Evolutionary conservation across 2,797 vertebrate species (phyloP).

Genomic region (Sebastolobus altivelis): DNA sequence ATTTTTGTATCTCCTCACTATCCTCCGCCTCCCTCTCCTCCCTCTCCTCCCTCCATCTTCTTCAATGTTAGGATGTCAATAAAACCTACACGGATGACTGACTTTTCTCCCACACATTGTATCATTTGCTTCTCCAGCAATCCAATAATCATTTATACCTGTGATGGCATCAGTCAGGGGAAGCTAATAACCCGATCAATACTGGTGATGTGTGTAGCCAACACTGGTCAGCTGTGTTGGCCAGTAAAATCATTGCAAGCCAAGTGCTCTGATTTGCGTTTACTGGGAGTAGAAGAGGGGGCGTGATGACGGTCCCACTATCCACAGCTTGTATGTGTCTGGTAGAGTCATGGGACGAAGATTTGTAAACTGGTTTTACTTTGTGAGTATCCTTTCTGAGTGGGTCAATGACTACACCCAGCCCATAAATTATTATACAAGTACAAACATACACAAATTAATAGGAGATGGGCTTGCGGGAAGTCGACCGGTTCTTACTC

Average conservation of each 20-base stretch:
- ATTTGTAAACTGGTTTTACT: background rate
- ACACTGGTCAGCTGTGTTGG: conserved; percentile 29
- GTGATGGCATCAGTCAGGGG: conserved; percentile 53
- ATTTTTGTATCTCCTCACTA: background rate
- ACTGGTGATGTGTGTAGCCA: conserved; percentile 38
- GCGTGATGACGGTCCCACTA: background rate
- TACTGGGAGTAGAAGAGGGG: background rate
- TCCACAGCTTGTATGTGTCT: background rate
- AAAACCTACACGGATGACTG: conserved; percentile 19
- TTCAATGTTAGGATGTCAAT: conserved; percentile 27
- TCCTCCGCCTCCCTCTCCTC: background rate
- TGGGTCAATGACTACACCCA: conserved; percentile 32
- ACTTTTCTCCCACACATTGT: conserved; percentile 10
- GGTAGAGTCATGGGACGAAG: background rate
- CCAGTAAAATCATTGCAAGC: conserved; percentile 32
- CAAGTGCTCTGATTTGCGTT: conserved; percentile 29
- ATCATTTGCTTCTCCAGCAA: conserved; percentile 37
- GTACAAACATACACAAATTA: conserved; percentile 16
- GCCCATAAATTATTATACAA: conserved; percentile 36
- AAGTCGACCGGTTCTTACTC: background rate
- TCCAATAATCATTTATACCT: conserved; percentile 56
- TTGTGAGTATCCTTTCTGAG: conserved; percentile 13
- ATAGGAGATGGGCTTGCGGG: background rate
- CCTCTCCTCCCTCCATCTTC: background rate
- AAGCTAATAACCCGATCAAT: conserved; percentile 66